Evolutionary conservation across 1,140 invertebrate species (phyloP), one percentile per base, ranked within the genome.

Genomic region (Rhopalosiphum padi): DNA sequence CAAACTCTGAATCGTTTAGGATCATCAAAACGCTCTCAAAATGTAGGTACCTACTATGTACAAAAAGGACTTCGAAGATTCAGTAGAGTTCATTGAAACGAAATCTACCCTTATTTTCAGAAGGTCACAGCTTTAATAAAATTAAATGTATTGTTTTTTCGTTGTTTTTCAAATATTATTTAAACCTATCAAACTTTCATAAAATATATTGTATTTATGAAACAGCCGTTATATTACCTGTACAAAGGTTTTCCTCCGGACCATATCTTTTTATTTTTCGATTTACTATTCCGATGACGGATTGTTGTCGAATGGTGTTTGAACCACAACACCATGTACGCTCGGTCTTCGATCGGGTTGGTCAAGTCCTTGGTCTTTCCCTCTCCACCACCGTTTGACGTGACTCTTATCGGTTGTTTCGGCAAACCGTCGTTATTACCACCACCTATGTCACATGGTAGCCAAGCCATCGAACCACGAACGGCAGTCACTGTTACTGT

Each of bases 381-480:
- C 1, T n/a, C n/a, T 18, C 30, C 89, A 1, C 25, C 37, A 30
- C 37, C 55, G 15, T 2, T 43, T 15, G 53, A 41, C 51, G 41
- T 2, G 37, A n/a, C 37, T 68, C 18, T 90, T 5, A 3, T 9
- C 7, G 55, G 23, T 43, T 93, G 77, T 51, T 23, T 85, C 35
- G 77, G 91, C 55, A 93, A 55, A 21, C 48, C 68, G 15, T 93
- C 82, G 5, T 53, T 83, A 53, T 83, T 53, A 22, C 91, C 91
- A 37, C 91, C 91, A 23, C 37, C 48, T 37, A 98, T 97, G 95
- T 98, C 97, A 95, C 98, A 98, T 46, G 97, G 97, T 94, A 98
- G 95, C 94, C 97, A 97, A 91, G 97, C 97, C 37, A 96, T 95
- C 89, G 97, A 97, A 30, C 97, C 97, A 94, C 97, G 96, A 91